Conservation (phyloP, 2,888 invertebrate species). For the Plebejus anna region DNA sequence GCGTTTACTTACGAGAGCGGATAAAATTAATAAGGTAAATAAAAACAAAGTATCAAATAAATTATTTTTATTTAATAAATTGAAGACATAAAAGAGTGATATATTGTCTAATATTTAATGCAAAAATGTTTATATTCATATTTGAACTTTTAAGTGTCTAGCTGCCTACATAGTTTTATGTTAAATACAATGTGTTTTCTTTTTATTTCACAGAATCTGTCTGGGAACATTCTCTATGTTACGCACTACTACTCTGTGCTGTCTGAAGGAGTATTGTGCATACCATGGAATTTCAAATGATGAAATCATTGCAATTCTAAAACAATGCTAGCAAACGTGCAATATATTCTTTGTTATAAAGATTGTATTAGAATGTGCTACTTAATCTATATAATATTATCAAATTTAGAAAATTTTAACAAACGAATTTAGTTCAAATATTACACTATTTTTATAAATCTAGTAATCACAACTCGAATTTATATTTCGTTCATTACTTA, state of each 20-base stretch:
- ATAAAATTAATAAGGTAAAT: slow-evolving; percentile 56
- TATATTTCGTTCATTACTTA: neutral
- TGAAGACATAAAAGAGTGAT: slow-evolving; percentile 3
- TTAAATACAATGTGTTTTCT: slow-evolving; percentile 33
- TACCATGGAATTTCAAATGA: slow-evolving; percentile 94
- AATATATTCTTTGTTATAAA: neutral
- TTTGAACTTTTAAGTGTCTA: slow-evolving; percentile 22
- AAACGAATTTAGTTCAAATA: neutral
- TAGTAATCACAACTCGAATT: slow-evolving; percentile 22
- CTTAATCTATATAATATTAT: neutral
- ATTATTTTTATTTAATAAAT: neutral
- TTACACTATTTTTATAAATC: neutral
- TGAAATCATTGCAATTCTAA: slow-evolving; percentile 3
- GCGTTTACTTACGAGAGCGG: slow-evolving; percentile 80
- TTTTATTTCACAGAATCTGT: slow-evolving; percentile 71
- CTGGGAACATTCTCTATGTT: slow-evolving; percentile 86
- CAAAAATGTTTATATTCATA: neutral
- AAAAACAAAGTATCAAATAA: neutral
- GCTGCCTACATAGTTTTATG: neutral
- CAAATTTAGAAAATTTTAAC: neutral
- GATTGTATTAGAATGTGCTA: neutral
- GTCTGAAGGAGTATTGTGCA: slow-evolving; percentile 93
- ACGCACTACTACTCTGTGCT: slow-evolving; percentile 95
- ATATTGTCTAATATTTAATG: neutral
- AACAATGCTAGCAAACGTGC: neutral